These are phyloP conservation scores for Helobdella robusta DNA, from an alignment of 2,888 invertebrate genomes.

Conservation along the genomic window DNA sequence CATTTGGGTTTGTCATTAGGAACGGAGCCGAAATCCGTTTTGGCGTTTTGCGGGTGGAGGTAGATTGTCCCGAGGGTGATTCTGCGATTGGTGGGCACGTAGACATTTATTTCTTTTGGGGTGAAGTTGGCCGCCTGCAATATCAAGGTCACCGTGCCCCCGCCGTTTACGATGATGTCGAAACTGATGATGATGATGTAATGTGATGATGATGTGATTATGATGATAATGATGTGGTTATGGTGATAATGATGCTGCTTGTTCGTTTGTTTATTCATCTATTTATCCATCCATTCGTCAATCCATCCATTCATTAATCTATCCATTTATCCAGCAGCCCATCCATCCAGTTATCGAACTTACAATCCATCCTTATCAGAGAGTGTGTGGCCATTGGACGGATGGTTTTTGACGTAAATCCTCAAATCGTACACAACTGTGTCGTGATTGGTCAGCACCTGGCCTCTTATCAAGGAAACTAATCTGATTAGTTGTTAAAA, in stretches of 20 bases:
- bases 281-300: not conserved
- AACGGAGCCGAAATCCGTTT: constrained; percentile 4
- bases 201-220: too few relatives aligned
- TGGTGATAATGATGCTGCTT: not conserved
- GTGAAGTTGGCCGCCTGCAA: constrained; percentile 88
- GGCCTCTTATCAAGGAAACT: constrained; percentile 94
- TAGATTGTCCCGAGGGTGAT: constrained; percentile 52
- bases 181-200: constrained; percentile 61
- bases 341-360: constrained; percentile 35
- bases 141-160: constrained; percentile 88
- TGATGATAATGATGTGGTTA: too few relatives aligned
- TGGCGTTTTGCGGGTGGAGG: constrained; percentile 21
- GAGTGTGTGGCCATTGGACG: constrained; percentile 82
- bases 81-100: constrained; percentile 85
- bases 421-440: constrained; percentile 92
- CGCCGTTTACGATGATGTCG: constrained; percentile 96
- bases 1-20: constrained; percentile 28
- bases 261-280: not conserved
- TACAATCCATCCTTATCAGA: constrained; percentile 50
- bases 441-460: constrained; percentile 85
- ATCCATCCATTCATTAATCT: constrained; percentile 51
- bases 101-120: constrained; percentile 52
- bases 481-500: constrained; percentile 78
- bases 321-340: not conserved
- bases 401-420: constrained; percentile 82